These are phyloP conservation scores for Archips crataeganus DNA, from an alignment of 2,888 invertebrate species.

Conservation along the genomic window DNA sequence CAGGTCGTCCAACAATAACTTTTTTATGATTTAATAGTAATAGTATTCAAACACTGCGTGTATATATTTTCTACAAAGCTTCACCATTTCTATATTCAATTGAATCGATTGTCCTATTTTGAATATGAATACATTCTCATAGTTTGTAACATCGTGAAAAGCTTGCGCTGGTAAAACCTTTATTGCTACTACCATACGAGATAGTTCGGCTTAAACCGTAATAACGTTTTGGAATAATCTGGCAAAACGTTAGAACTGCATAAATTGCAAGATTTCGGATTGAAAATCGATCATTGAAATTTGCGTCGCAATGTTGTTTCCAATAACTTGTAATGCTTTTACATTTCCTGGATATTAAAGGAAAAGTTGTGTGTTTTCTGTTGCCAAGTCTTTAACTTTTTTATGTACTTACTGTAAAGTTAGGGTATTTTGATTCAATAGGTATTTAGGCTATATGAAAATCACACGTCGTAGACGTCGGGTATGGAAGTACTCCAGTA, in stretches of 20 bases:
- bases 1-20: no score
- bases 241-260: conserved; percentile 17
- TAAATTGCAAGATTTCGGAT: conserved; percentile 30
- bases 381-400: no score
- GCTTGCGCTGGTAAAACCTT: not conserved
- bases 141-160: not conserved
- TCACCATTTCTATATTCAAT: conserved; percentile 19
- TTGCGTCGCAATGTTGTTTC: conserved; percentile 25
- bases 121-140: conserved; percentile 20
- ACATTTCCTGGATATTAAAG: no score
- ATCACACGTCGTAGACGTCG: no score
- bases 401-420: no score
- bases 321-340: not conserved
- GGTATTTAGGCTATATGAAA: no score
- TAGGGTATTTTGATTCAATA: no score
- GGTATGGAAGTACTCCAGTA: no score
- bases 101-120: conserved; percentile 23
- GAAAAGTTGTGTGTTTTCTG: no score
- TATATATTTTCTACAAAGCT: conserved; percentile 2
- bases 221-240: conserved; percentile 24
- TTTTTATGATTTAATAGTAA: not conserved
- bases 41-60: not conserved
- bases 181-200: not conserved
- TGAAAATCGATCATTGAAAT: conserved; percentile 32
- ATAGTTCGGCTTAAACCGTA: not conserved